These are phyloP conservation scores for Odontomyia ornata DNA, from an alignment of 2,888 invertebrate species.

Conservation along the genomic window DNA sequence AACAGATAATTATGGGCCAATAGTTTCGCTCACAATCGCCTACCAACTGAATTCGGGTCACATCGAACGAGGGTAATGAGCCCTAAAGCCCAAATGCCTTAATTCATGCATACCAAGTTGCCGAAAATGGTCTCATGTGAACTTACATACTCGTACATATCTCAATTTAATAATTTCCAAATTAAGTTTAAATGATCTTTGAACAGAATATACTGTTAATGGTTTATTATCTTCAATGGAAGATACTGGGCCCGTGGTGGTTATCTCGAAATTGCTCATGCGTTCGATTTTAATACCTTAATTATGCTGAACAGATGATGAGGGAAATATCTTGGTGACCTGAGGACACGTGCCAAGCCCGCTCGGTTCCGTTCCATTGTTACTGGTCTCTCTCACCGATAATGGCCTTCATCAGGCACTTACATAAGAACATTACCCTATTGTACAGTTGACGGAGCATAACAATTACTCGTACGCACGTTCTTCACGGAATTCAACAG, in stretches of 20 bases:
- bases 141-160: too few species aligned
- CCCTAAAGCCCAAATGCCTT: neutral
- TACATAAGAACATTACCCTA: constrained; percentile 19
- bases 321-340: neutral
- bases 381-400: neutral
- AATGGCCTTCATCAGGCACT: constrained; percentile 6
- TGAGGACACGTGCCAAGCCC: constrained; percentile 7
- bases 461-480: constrained; percentile 29
- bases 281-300: constrained; percentile 18
- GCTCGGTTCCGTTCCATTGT: neutral
- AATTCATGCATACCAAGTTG: neutral
- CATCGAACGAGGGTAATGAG: neutral
- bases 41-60: neutral
- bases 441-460: constrained; percentile 32
- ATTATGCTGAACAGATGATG: neutral
- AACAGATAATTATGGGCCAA: neutral
- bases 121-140: neutral
- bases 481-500: too few species aligned
- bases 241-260: neutral
- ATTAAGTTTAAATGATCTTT: neutral
- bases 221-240: neutral
- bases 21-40: neutral
- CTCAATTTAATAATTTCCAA: neutral
- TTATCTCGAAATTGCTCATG: neutral
- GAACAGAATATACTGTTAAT: constrained; percentile 17